These are phyloP conservation scores for Ophiodon elongatus DNA, from an alignment of 2,113 vertebrate species.

Conservation along the genomic window DNA sequence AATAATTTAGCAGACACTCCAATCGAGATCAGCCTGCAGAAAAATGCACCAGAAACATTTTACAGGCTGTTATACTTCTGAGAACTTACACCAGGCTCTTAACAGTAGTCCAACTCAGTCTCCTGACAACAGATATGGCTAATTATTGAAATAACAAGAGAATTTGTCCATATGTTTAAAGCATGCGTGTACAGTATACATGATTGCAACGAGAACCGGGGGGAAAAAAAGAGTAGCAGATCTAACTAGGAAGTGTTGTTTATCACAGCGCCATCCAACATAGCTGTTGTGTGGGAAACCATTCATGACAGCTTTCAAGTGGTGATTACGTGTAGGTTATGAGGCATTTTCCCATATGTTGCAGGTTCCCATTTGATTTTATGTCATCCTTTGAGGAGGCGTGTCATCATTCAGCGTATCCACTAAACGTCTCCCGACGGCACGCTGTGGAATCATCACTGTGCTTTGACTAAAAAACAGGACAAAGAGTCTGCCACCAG, in stretches of 20 bases:
- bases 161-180: neutral
- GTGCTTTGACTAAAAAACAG: neutral
- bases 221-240: neutral
- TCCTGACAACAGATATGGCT: neutral
- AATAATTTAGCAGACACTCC: conserved; percentile 34
- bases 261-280: conserved; percentile 3
- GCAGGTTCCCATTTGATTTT: conserved; percentile 15
- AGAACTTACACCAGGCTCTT: conserved; percentile 6
- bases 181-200: neutral
- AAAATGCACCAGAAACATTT: conserved; percentile 24
- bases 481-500: neutral
- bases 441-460: neutral
- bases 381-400: conserved; percentile 3
- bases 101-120: neutral
- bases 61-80: neutral
- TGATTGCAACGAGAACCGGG: neutral
- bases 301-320: conserved; percentile 29
- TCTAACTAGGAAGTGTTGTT: neutral
- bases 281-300: conserved; percentile 21
- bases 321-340: conserved; percentile 19
- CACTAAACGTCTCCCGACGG: neutral
- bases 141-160: neutral
- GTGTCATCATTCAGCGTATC: conserved; percentile 1
- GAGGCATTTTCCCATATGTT: conserved; percentile 16
- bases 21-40: neutral